A percentile compares a stretch with the other conserved stretches of the same genome.
Evolutionary conservation across 2,113 vertebrate species (phyloP).

Genomic region (Tragelaphus imberbis): DNA sequence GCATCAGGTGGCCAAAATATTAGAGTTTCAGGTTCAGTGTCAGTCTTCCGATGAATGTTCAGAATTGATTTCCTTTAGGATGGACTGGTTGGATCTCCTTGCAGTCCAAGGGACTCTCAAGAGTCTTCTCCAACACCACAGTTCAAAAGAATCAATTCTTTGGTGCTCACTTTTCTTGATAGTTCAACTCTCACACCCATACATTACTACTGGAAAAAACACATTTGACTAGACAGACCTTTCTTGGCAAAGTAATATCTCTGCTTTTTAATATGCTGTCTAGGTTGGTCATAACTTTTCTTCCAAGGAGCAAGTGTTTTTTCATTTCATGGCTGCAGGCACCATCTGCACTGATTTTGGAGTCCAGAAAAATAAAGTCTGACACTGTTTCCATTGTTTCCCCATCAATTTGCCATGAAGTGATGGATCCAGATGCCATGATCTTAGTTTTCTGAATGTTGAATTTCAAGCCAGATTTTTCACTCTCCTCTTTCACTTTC

Average conservation of each 20-base stretch:
- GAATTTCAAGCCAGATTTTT: not conserved
- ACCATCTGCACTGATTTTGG: not conserved
- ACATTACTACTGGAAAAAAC: not conserved
- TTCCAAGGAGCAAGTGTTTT: not conserved
- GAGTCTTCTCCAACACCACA: not conserved
- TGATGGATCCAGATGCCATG: not conserved
- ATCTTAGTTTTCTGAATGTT: not conserved
- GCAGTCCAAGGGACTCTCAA: not conserved
- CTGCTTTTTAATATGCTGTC: not conserved
- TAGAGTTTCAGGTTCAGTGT: not conserved
- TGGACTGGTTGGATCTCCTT: not conserved
- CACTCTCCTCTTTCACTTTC: not conserved
- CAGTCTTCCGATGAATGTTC: not conserved
- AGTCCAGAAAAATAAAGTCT: fast-evolving
- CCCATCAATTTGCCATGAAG: not conserved
- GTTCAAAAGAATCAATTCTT: not conserved
- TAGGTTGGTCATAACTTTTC: not conserved
- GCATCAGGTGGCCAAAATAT: not conserved
- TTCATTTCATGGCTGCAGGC: not conserved
- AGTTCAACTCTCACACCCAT: not conserved
- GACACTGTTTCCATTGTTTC: not conserved
- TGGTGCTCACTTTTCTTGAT: fast-evolving
- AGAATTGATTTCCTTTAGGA: not conserved
- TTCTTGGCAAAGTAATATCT: not conserved
- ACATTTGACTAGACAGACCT: not conserved